phyloP scores from a whole-genome alignment of 2,888 invertebrate genomes.

The Arctia plantaginis region DNA sequence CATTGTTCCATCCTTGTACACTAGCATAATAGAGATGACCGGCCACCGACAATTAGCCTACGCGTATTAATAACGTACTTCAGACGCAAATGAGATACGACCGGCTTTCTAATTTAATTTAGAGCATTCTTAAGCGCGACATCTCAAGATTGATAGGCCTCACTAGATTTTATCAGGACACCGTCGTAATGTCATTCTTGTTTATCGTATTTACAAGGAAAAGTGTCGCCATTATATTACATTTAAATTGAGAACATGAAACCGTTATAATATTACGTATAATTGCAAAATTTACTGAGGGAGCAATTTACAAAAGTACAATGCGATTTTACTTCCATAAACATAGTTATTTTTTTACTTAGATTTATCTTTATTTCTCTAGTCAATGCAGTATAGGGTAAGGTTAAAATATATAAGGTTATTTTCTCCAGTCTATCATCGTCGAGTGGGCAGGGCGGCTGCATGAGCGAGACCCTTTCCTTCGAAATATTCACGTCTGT shows the following conservation, averaged over 20 bases:
- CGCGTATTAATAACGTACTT: slow-evolving; percentile 78
- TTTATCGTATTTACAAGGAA: slow-evolving; percentile 3
- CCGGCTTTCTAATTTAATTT: slow-evolving; percentile 81
- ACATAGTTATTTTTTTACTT: too few species aligned
- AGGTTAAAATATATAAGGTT: not conserved
- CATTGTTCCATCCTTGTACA: slow-evolving; percentile 32
- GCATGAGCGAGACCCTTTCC: not conserved
- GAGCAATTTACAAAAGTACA: too few species aligned
- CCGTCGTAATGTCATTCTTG: slow-evolving; percentile 13
- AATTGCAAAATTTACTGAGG: not conserved
- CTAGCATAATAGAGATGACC: slow-evolving; percentile 74
- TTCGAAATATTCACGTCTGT: not conserved
- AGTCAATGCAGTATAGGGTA: not conserved
- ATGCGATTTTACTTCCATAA: too few species aligned
- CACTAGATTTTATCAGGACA: slow-evolving; percentile 43
- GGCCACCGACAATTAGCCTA: slow-evolving; percentile 79
- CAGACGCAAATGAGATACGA: slow-evolving; percentile 69
- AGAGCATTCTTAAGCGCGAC: slow-evolving; percentile 66
- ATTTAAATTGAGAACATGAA: not conserved
- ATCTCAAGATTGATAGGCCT: slow-evolving; percentile 57
- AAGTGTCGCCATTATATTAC: not conserved
- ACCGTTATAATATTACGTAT: not conserved
- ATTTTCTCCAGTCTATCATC: not conserved
- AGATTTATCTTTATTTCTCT: too few species aligned
- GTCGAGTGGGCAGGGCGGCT: not conserved